Evolutionary conservation across 2,888 invertebrate species (phyloP), one percentile per base, ranked within the genome.

Genomic region (Zygogramma bicolorata): DNA sequence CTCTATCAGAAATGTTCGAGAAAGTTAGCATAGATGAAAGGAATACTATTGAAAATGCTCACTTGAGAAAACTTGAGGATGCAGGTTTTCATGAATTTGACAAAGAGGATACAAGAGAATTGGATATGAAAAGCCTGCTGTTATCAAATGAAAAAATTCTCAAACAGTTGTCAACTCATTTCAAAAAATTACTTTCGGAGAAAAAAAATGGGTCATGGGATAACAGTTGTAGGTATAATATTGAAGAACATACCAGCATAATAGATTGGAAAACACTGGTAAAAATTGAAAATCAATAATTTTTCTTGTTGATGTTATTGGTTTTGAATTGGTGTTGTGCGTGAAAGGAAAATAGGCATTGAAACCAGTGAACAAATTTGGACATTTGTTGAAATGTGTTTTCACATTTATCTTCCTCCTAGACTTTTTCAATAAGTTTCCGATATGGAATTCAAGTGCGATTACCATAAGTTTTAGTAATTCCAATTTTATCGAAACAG

Each of bases 121-220:
- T 72, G 25, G 68, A 68, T 63, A 27, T 68, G 18, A 60, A 65
- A 29, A 53, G 38, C 6, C 65, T 72, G n/a, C 15, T 68, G 18
- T 49, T 46, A 8, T 60, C 40, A 42, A 72, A 72, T 53, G 29
- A 25, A 8, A 38, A 5, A 2, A n/a, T 29, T 38, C 72, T 72
- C 6, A 65, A 68, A 57, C 25, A 68, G 29, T 60, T 68, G 59
- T 68, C 68, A 15, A 6, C 27, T 10, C 49, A 72, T 40, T 68
- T 72, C 13, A 31, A 59, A n/a, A 22, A 3, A 31, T 5, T 34
- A 42, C 20, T 68, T 10, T n/a, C 38, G 18, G 29, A 31, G 1
- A 20, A 49, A 27, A 46, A 62, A 34, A 10, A 29, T 46, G 18
- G 20, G 20, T 27, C 27, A 25, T 10, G n/a, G 6, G 13, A 20